A percentile compares a stretch with the other conserved stretches of the same genome.
phyloP scores from a whole-genome alignment of 2,113 vertebrate species.

The Chloropsis cyanopogon region DNA sequence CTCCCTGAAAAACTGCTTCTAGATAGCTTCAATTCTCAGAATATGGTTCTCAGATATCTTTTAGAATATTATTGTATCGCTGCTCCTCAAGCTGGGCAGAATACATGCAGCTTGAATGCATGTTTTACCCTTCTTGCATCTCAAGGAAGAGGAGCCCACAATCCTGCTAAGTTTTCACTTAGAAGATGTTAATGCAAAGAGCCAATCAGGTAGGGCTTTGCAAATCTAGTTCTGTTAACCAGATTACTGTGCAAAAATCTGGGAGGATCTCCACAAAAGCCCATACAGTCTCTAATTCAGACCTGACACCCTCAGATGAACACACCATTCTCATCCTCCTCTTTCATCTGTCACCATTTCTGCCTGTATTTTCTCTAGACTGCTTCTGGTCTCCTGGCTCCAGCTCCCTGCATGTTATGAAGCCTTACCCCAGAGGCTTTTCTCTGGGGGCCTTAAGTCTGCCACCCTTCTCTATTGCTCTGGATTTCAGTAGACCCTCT shows the following conservation, averaged over 20 bases:
- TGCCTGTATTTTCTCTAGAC: not conserved
- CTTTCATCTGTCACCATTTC: not conserved
- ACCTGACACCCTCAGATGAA: not conserved
- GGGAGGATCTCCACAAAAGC: accelerated
- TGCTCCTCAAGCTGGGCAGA: not conserved
- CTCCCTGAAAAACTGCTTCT: not conserved
- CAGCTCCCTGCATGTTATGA: not conserved
- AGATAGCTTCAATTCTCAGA: not conserved
- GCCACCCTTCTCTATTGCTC: not conserved
- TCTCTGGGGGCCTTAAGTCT: not conserved
- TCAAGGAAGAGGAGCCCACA: not conserved
- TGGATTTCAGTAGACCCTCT: not conserved
- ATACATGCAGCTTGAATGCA: too few relatives aligned
- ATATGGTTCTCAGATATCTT: not conserved
- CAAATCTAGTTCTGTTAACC: not conserved
- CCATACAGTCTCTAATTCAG: not conserved
- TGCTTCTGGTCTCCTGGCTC: not conserved
- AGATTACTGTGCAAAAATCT: not conserved
- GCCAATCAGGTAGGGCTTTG: not conserved
- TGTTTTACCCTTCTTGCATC: not conserved
- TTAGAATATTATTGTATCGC: not conserved
- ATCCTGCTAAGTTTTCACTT: not conserved
- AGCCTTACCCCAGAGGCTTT: not conserved
- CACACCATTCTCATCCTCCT: not conserved
- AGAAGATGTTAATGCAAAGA: not conserved